Evolutionary conservation across 2,113 vertebrate genomes (phyloP).

Genomic region (Eulemur macaco): DNA sequence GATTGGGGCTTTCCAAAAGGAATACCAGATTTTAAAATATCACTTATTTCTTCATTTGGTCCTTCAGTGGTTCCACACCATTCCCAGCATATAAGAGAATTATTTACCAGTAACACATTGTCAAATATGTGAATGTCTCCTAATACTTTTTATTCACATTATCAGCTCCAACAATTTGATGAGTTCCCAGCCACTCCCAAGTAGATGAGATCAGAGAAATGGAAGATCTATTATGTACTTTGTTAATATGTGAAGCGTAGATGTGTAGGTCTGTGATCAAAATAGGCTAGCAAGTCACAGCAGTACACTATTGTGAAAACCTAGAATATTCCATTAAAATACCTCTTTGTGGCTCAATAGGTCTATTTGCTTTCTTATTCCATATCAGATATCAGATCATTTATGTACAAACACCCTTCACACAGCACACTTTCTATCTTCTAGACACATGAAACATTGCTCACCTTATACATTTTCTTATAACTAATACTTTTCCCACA

Average conservation of each 20-base stretch:
- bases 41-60: not conserved
- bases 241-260: not conserved
- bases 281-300: not conserved
- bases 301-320: not conserved
- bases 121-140: not conserved
- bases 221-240: not conserved
- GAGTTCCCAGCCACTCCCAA: not conserved
- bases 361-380: not conserved
- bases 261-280: not conserved
- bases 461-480: not conserved
- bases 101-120: not conserved
- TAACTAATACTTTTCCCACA: not conserved
- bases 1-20: not conserved
- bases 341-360: not conserved
- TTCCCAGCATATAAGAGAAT: not conserved
- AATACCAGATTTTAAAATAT: not conserved
- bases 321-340: not conserved
- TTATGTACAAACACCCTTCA: not conserved
- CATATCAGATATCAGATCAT: not conserved
- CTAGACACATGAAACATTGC: not conserved
- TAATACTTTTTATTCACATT: slow-evolving; percentile 5
- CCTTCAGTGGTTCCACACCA: not conserved
- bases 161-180: slow-evolving; percentile 4
- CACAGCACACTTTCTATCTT: not conserved
- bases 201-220: not conserved